Base-by-base conservation (phyloP, 2,888 invertebrate species). In the Silvanus unidentatus region DNA sequence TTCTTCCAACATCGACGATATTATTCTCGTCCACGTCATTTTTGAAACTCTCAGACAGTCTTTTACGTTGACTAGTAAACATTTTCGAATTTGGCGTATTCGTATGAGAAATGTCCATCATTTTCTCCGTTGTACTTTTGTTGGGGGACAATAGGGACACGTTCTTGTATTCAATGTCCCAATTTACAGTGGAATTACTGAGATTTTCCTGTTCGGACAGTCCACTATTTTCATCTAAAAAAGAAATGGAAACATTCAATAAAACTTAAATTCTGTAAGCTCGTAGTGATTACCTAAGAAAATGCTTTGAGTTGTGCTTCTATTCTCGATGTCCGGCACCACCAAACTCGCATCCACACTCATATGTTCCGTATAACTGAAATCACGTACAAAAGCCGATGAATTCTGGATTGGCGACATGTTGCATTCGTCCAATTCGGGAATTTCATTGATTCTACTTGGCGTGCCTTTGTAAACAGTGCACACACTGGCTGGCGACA, bases 321-420 rank as follows among this genome's bases (percentile, higher is more conserved):
- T 5, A 32, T 15, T 37, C 41, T 46, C 75, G 50, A 77, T 76
- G 56, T 78, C 76, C 3, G 62, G 62, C 6, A 63, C 62, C 16
- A 55, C 34, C 22, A 56, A 11, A 44, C 59, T 61, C 4, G 47
- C 52, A 48, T 63, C 60, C 2, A 61, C 43, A 32, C 58, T 59
- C 53, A 52, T 50, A 27, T 52, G 53, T 13, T 41, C 50, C 14
- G 57, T 60, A 50, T 59, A 63, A 42, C 45, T 53, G 10, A 77
- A 22, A 22, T 8, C 8, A n/a, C n/a, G n/a, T n/a, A n/a, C n/a
- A n/a, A n/a, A n/a, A n/a, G n/a, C n/a, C n/a, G n/a, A n/a, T 22
- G 22, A 22, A 22, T 8, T 5, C 3, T 22, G 3, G 16, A 66
- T 61, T 2, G 66, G 66, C 16, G 69, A 67, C 15, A 68, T 49